Conservation (phyloP, 2,797 vertebrate species). For the Halcyon badia region DNA sequence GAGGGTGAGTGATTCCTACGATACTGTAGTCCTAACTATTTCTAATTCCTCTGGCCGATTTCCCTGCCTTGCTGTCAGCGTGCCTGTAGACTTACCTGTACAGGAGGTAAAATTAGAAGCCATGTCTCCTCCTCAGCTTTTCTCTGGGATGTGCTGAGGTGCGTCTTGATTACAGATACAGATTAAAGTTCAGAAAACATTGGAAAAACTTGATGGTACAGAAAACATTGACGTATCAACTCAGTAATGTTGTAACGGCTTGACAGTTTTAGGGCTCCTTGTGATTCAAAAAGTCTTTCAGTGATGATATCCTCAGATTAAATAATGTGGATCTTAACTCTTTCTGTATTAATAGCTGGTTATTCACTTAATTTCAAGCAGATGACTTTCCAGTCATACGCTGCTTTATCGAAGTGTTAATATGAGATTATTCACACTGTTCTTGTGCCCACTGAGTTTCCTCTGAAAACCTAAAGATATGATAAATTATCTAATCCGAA, state of each 20-base stretch:
- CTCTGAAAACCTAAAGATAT: background rate
- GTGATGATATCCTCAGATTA: background rate
- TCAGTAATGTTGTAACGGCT: background rate
- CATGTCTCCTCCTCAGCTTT: background rate
- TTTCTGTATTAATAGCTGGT: background rate
- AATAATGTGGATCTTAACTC: background rate
- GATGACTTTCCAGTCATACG: background rate
- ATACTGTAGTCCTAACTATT: background rate
- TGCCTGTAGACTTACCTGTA: background rate
- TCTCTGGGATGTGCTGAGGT: background rate
- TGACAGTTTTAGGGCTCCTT: background rate
- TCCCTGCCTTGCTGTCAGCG: background rate
- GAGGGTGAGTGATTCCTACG: background rate
- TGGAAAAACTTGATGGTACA: background rate
- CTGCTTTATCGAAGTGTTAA: background rate
- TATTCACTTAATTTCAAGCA: background rate
- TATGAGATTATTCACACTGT: background rate
- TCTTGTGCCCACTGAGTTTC: background rate
- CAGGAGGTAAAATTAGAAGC: background rate
- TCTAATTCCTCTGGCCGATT: background rate
- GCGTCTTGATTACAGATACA: background rate
- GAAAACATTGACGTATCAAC: background rate
- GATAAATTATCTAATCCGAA: background rate
- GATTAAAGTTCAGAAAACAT: background rate
- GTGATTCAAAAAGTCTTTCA: background rate